Conservation (phyloP, 2,888 invertebrate genomes). For the Drosophila paracracens region DNA sequence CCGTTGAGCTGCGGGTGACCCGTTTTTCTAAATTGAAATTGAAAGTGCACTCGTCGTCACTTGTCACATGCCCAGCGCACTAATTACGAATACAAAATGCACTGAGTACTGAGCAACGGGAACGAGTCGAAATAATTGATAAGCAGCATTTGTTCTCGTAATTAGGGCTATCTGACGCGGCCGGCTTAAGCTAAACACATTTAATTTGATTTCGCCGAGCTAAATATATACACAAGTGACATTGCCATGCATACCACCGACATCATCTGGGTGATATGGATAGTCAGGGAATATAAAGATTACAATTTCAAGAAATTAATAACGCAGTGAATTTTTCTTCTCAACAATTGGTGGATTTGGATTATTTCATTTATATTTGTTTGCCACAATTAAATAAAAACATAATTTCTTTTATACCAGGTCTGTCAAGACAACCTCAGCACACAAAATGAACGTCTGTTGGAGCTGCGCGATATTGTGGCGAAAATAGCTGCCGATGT, state of each 20-base stretch:
- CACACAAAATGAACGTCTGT: conserved; percentile 88
- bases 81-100: conserved; percentile 48
- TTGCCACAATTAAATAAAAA: neutral
- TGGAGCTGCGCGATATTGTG: conserved; percentile 90
- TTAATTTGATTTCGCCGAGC: conserved; percentile 11
- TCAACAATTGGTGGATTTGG: neutral
- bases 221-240: conserved; percentile 59
- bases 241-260: conserved; percentile 43
- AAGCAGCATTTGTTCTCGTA: conserved; percentile 35
- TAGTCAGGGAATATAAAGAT: neutral
- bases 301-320: neutral
- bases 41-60: conserved; percentile 44
- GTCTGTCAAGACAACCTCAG: conserved; percentile 91
- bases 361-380: neutral
- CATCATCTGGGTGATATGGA: conserved; percentile 9
- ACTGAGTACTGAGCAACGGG: conserved; percentile 35
- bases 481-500: conserved; percentile 92
- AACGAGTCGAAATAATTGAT: conserved; percentile 49
- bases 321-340: neutral
- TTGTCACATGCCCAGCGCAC: conserved; percentile 13
- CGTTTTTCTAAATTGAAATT: conserved; percentile 53
- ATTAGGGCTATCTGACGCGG: conserved; percentile 24
- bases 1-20: conserved; percentile 52
- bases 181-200: conserved; percentile 36
- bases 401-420: conserved; percentile 84